Evolutionary conservation across 2,797 vertebrate genomes (phyloP).

Genomic region (Nannoperca australis): DNA sequence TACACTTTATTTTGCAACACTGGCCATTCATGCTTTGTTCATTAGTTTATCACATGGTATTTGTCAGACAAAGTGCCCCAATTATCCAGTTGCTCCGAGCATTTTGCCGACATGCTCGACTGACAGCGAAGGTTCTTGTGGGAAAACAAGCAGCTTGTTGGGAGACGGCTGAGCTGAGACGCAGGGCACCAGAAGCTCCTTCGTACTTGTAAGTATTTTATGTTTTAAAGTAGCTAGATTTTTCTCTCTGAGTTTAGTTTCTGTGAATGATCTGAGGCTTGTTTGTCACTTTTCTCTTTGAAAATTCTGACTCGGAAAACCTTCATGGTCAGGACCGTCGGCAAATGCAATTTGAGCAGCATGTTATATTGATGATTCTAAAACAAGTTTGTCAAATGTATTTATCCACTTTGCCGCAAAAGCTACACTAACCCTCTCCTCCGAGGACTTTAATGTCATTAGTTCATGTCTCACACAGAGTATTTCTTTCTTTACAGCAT

Average conservation of each 20-base stretch:
- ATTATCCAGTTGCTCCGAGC: conserved; percentile 55
- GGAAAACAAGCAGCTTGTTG: conserved; percentile 43
- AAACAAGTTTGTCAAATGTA: conserved; percentile 4
- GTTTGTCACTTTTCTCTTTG: background rate
- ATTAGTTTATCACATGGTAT: conserved; percentile 82
- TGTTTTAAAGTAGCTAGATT: background rate
- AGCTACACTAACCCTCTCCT: background rate
- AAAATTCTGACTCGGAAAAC: background rate
- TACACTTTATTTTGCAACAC: conserved; percentile 26
- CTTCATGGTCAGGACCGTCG: background rate
- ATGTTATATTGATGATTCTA: background rate
- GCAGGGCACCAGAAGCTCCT: conserved; percentile 7
- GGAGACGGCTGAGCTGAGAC: background rate
- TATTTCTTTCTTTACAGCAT: conserved; percentile 37
- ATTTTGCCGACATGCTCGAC: conserved; percentile 64
- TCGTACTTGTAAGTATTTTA: conserved; percentile 51
- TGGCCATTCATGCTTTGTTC: conserved; percentile 70
- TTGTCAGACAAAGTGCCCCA: conserved; percentile 75
- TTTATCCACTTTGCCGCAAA: background rate
- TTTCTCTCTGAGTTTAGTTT: background rate
- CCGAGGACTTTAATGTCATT: background rate
- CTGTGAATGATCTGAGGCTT: background rate
- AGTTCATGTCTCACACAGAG: background rate
- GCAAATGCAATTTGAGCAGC: background rate
- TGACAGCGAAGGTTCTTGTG: background rate